Evolutionary conservation across 92 coral and sea anemone species (phyloP), one percentile per base, ranked within the genome.

Genomic region (Epizoanthus rinbou): DNA sequence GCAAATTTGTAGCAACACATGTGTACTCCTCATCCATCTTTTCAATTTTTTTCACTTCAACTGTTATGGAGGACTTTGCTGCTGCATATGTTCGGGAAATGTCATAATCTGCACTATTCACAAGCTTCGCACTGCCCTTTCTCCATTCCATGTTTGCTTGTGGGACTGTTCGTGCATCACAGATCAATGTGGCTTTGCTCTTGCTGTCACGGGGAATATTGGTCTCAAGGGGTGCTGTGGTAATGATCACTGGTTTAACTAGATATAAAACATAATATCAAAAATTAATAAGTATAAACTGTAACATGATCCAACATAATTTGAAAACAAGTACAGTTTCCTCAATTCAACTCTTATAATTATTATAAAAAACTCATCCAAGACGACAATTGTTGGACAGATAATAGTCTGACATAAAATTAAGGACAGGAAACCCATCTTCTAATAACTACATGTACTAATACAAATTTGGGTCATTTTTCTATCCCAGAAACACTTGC

Each of bases 1-100:
- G 84, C 22, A 91, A 47, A 67, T 96, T 96, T 31, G 85, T 69
- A 39, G 97, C 97, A 4, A 80, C 71, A 73, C 99, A 96, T 68
- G 80, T 85, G 82, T 89, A 96, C 58, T 56, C 76, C 64, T 92
- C 98, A 3, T 85, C 90, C 8, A 85, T 33, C 0, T 57, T 43
- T 4, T 53, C 54, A 11, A 78, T 78, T 13, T 62, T 65, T 1
- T 28, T 11, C 8, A 78, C 15, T 22, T 14, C 50, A 43, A 62
- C 71, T 14, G 41, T 21, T 78, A 78, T 78, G 3, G 19, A 4
- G 25, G 82, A 62, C 16, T 47, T 41, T 1, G 66, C 71, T 13
- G 17, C 8, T 2, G 33, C 19, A 5, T 78, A 57, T 19, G 71
- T 33, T 18, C 15, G 18, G 22, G 82, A 57, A 14, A 78, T 62